Evolutionary conservation across 2,888 invertebrate species (phyloP).

Genomic region (Coelinius sp.): DNA sequence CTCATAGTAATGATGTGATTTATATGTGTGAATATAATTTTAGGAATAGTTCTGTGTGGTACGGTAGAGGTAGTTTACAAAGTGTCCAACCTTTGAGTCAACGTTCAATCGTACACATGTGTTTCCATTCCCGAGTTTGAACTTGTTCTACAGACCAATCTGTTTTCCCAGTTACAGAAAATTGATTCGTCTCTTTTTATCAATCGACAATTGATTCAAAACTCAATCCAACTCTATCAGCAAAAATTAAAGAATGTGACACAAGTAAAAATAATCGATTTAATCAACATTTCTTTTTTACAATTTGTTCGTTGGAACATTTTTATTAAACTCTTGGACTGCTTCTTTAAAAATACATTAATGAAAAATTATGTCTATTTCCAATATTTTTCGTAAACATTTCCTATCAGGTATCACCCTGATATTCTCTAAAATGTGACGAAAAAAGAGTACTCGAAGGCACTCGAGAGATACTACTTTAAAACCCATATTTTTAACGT

Average conservation of each 20-base stretch:
- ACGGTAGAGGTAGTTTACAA: background rate
- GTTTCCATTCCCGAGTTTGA: background rate
- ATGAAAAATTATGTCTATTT: no score
- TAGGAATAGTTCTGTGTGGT: background rate
- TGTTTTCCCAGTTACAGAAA: background rate
- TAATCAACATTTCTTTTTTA: no score
- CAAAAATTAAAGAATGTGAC: no score
- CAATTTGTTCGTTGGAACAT: no score
- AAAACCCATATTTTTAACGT: background rate
- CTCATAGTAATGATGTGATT: constrained; percentile 8
- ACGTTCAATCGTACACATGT: background rate
- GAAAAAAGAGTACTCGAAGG: background rate
- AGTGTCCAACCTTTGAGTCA: constrained; percentile 10
- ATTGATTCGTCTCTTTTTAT: background rate
- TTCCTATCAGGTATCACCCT: no score
- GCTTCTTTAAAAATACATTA: no score
- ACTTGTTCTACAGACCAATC: constrained; percentile 10
- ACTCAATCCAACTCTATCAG: background rate
- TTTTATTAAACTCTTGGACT: no score
- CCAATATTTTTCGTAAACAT: no score
- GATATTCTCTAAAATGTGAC: no score
- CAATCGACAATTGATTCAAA: background rate
- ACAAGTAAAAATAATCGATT: no score
- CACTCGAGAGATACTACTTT: background rate
- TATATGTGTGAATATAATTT: constrained; percentile 13